Evolutionary conservation across 2,797 vertebrate species (phyloP).

Genomic region (Propithecus perrieri): DNA sequence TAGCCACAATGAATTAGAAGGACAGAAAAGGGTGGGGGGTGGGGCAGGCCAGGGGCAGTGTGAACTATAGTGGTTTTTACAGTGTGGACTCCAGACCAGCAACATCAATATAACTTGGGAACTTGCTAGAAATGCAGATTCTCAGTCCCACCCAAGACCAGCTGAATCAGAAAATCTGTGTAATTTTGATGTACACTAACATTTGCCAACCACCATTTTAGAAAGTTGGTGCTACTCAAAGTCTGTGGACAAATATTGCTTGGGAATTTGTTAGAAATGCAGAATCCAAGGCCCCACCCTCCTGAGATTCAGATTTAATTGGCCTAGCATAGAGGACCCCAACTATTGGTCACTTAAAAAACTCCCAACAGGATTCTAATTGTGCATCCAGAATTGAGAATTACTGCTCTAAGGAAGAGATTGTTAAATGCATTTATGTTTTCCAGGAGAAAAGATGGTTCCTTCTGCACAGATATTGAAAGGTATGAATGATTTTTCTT

Average conservation of each 20-base stretch:
- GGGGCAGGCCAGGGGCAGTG: too few relatives aligned
- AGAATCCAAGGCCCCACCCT: not conserved
- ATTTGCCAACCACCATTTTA: not conserved
- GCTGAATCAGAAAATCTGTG: not conserved
- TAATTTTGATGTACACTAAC: not conserved
- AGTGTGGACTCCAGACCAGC: too few relatives aligned
- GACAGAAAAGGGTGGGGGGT: accelerated
- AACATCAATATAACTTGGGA: not conserved
- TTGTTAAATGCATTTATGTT: not conserved
- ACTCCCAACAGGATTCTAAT: not conserved
- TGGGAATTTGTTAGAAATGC: not conserved
- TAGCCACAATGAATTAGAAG: not conserved
- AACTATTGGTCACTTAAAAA: not conserved
- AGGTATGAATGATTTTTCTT: not conserved
- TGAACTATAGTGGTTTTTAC: not conserved
- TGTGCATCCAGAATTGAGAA: not conserved
- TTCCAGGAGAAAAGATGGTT: not conserved
- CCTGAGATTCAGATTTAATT: not conserved
- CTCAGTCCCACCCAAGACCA: not conserved
- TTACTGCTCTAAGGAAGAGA: not conserved
- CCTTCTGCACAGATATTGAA: not conserved
- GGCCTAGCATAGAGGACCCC: not conserved
- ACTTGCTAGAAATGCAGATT: not conserved
- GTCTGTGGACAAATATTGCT: too few relatives aligned
- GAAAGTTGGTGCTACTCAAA: not conserved